These are phyloP conservation scores for Pelvicachromis taeniatus DNA, from an alignment of 2,113 vertebrate genomes.

Conservation along the genomic window DNA sequence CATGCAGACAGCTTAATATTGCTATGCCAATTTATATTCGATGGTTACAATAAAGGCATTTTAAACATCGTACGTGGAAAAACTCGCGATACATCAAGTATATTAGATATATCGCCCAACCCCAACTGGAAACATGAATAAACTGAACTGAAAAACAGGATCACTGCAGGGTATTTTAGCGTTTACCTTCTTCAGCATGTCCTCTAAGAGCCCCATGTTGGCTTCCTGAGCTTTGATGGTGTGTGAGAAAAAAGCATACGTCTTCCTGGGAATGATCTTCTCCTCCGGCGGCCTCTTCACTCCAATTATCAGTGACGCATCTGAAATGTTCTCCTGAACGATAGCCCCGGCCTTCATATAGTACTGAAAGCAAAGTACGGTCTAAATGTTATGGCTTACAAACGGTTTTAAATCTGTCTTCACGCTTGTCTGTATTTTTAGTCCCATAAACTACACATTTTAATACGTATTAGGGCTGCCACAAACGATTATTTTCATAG, in stretches of 20 bases:
- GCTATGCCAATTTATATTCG: background rate
- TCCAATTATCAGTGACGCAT: conserved; percentile 90
- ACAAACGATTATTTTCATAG: too few species aligned
- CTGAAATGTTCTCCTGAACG: conserved; percentile 92
- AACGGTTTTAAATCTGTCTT: background rate
- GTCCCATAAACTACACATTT: background rate
- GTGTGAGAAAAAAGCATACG: conserved; percentile 97
- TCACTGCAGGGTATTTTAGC: background rate
- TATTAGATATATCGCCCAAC: background rate
- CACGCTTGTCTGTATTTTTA: background rate
- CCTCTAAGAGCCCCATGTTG: conserved; percentile 93
- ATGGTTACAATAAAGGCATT: background rate
- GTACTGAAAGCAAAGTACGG: conserved; percentile 70
- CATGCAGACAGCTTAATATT: background rate
- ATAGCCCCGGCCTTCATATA: conserved; percentile 89
- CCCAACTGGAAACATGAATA: background rate
- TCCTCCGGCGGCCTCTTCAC: conserved; percentile 93
- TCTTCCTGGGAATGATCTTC: conserved; percentile 87
- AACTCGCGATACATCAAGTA: background rate
- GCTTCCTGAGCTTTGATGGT: conserved; percentile 98
- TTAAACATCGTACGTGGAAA: background rate
- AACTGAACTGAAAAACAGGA: background rate
- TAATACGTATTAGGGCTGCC: too few species aligned
- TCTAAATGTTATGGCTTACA: background rate
- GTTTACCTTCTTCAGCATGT: conserved; percentile 87